phyloP scores from a whole-genome alignment of 2,888 invertebrate species.

The Oscheius sp. region DNA sequence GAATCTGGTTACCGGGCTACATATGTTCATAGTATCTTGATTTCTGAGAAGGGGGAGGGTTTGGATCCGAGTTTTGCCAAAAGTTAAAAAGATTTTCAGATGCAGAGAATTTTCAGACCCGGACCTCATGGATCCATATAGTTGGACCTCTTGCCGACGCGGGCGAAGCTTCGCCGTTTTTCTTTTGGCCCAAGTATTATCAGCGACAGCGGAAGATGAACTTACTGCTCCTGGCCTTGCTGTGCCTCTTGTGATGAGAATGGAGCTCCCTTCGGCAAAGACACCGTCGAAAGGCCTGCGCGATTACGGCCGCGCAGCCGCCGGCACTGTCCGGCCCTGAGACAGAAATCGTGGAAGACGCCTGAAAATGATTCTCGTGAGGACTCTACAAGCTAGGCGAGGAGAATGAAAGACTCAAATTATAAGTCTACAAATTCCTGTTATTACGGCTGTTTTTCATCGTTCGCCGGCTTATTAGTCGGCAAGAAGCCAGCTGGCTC shows the following conservation, averaged over 20 bases:
- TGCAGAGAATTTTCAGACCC: not conserved
- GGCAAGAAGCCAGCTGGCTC: no score
- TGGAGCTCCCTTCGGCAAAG: slow-evolving; percentile 33
- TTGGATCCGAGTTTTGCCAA: no score
- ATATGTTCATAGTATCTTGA: no score
- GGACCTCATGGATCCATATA: no score
- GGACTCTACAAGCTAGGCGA: not conserved
- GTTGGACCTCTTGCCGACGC: no score
- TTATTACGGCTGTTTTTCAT: no score
- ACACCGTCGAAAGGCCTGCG: slow-evolving; percentile 34
- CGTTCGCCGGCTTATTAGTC: no score
- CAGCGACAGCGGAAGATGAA: not conserved
- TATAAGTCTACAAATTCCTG: no score
- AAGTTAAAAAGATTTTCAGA: not conserved
- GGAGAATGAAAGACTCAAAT: not conserved
- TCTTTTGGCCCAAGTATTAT: no score
- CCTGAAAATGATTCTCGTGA: slow-evolving; percentile 26
- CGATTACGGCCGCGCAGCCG: slow-evolving; percentile 32
- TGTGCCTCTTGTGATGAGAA: slow-evolving; percentile 23
- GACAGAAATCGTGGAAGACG: slow-evolving; percentile 40
- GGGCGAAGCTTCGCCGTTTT: no score
- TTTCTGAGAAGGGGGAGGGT: no score
- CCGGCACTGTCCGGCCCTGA: slow-evolving; percentile 34
- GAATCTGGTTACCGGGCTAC: no score
- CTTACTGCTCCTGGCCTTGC: slow-evolving; percentile 25